Base-by-base conservation (phyloP, 2,113 vertebrate genomes). In the Paradoxurus hermaphroditus region DNA sequence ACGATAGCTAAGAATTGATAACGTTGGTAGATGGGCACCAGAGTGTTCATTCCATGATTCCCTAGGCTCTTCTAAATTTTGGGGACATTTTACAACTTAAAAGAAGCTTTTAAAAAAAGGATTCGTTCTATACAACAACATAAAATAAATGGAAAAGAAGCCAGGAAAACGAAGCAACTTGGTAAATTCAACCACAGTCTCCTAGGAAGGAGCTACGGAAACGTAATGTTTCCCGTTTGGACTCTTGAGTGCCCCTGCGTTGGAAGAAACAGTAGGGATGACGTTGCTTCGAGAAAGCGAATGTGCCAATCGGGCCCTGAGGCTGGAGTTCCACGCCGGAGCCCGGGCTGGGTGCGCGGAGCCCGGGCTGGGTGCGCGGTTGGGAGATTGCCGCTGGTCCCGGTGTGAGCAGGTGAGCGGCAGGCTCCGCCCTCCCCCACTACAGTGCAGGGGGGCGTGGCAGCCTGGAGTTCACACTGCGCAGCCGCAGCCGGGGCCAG, bases 271-370 rank as follows among this genome's bases (percentile, higher is more conserved):
- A 31, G 3, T 12, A 70, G 27, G 41, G 34, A 31, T 29, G 41
- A 21, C 9, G 13, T 63, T 53, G 44, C 36, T 68, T 16, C 3
- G 56, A n/a, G 31, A 49, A 49, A 79, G 16, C 36, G 7, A 29
- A 2, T 23, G 19, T n/a, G 41, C 5, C 25, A 4, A 2, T 18
- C 7, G 0, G 1, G 36, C 29, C 0, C 0, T 21, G n/a, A 51
- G 63, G 41, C 63, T 13, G 25, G 31, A 59, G 21, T 31, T 29
- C 3, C 2, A 18, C 19, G 39, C 27, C 1, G 5, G 18, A 89
- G 36, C 18, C 68, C 0, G 0, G 34, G 63, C 2, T 3, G 2
- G 46, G 75, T 3, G 25, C 39, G 4, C 44, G 16, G 34, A 19
- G 53, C 18, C 68, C 0, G 0, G 34, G 63, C 2, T 3, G 2